A percentile compares a stretch with the other conserved stretches of the same genome.
Conservation (phyloP, 2,113 vertebrate genomes). For the Saccopteryx bilineata region DNA sequence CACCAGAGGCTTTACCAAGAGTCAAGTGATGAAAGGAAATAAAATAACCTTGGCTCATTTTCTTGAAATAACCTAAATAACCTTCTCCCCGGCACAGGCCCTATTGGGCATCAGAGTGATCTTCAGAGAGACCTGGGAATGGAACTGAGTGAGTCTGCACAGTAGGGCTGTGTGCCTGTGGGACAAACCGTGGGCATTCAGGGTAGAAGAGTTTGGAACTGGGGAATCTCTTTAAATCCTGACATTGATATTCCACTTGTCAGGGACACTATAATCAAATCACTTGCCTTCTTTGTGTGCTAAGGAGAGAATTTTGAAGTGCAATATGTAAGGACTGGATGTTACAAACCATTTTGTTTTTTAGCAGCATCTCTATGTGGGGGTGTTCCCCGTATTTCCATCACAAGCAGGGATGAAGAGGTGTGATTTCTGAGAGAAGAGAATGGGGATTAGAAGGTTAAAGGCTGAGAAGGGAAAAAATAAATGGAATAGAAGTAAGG, state of each 20-base stretch:
- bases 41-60: constrained; percentile 66
- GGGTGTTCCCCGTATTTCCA: neutral
- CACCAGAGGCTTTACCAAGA: constrained; percentile 49
- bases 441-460: neutral
- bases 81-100: neutral
- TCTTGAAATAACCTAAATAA: constrained; percentile 48
- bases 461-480: neutral
- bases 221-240: neutral
- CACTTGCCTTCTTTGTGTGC: neutral
- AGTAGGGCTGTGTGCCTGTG: neutral
- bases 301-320: neutral
- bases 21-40: constrained; percentile 67
- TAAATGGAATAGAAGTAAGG: neutral
- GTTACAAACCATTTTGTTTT: neutral
- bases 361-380: neutral
- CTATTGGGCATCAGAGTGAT: neutral
- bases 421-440: neutral
- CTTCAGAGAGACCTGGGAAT: neutral
- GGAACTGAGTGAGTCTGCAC: neutral
- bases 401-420: neutral
- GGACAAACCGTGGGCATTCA: neutral
- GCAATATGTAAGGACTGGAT: accelerated
- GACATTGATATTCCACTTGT: neutral
- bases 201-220: neutral
- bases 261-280: neutral